Percentiles rank a stretch among this genome's conserved stretches.
These are phyloP conservation scores for Pelecanus crispus DNA, from an alignment of 2,113 vertebrate species.

Conservation along the genomic window DNA sequence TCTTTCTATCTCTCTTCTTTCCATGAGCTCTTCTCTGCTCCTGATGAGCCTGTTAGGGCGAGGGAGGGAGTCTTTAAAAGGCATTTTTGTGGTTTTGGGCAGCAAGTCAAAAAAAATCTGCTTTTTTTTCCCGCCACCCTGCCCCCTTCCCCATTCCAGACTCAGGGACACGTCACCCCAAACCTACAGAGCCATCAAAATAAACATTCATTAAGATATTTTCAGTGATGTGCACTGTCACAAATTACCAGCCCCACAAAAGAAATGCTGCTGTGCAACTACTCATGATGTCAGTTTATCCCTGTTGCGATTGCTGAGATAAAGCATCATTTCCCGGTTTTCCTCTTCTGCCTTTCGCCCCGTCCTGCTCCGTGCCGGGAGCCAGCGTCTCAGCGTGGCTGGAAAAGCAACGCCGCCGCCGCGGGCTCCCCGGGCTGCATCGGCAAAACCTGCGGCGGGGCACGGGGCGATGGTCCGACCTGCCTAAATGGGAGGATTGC, in stretches of 20 bases:
- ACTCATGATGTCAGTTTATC: conserved; percentile 48
- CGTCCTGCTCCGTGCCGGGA: accelerated
- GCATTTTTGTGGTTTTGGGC: conserved; percentile 66
- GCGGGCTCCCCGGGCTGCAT: accelerated
- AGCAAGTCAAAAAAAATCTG: conserved; percentile 37
- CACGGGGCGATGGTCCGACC: accelerated
- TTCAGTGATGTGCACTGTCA: conserved; percentile 30
- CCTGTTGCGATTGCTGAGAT: not conserved
- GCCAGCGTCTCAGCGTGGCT: not conserved
- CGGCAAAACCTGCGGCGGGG: accelerated
- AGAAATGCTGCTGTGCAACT: conserved; percentile 16
- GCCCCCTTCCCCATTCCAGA: not conserved
- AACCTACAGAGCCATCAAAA: conserved; percentile 57
- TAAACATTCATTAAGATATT: conserved; percentile 65
- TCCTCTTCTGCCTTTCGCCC: not conserved
- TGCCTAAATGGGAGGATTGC: accelerated
- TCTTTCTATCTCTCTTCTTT: conserved; percentile 49
- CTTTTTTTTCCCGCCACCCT: not conserved
- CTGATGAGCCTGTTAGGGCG: conserved; percentile 38
- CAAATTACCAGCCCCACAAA: conserved; percentile 56
- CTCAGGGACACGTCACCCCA: conserved; percentile 49
- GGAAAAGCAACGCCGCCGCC: accelerated
- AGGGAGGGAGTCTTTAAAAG: conserved; percentile 51
- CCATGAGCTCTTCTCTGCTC: conserved; percentile 24
- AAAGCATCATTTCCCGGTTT: not conserved